Conservation (phyloP, 2,888 invertebrate genomes). For the Zygothrica quintamaculata region DNA sequence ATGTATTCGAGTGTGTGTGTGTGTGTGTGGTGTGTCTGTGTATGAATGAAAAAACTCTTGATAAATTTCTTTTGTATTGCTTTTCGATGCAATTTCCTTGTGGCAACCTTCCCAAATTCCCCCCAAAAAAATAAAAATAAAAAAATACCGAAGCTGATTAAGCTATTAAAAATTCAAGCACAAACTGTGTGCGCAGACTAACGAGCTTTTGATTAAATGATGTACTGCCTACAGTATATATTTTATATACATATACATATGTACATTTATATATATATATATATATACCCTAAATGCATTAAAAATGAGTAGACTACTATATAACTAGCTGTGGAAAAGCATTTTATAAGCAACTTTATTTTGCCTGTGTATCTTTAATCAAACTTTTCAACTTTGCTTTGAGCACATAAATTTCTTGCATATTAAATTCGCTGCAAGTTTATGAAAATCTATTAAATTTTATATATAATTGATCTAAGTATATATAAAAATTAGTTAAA, state of each 20-base stretch:
- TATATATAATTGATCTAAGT: too few species aligned
- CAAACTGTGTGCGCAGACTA: constrained; percentile 69
- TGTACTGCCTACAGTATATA: constrained; percentile 37
- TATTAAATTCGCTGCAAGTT: too few species aligned
- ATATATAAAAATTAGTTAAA: too few species aligned
- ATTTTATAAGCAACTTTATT: too few species aligned
- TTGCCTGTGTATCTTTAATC: too few species aligned
- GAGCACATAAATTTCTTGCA: too few species aligned
- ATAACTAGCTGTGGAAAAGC: too few species aligned
- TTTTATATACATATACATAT: too few species aligned
- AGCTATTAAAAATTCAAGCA: constrained; percentile 70
- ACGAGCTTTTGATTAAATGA: constrained; percentile 72
- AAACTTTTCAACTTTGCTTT: too few species aligned
- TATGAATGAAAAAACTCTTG: constrained; percentile 46
- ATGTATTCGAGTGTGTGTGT: constrained; percentile 12
- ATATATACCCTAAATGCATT: constrained; percentile 13
- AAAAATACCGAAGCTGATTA: constrained; percentile 60
- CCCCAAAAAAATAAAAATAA: constrained; percentile 22
- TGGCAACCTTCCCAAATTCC: constrained; percentile 32
- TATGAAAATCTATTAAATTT: too few species aligned
- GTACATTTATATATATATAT: too few species aligned
- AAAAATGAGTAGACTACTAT: constrained; percentile 7
- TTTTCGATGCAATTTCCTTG: constrained; percentile 63
- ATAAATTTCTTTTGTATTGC: constrained; percentile 60
- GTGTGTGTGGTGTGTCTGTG: too few species aligned